Evolutionary conservation across 2,797 vertebrate genomes (phyloP), one percentile per base, ranked within the genome.

Genomic region (Sebastes trivittatus): DNA sequence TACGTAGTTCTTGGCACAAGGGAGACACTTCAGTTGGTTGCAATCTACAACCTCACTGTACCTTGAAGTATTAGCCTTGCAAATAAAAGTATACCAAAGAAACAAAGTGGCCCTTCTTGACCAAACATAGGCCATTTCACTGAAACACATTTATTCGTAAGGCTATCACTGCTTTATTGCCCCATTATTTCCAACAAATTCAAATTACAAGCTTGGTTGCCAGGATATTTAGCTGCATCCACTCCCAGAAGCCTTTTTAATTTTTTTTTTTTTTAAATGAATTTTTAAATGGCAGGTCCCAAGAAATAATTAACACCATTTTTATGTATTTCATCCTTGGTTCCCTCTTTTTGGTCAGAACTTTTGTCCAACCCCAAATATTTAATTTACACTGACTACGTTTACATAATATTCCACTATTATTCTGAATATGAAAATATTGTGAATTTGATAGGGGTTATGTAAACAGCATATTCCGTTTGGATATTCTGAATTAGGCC

Each of bases 361-460:
- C 7, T 34, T 52, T 30, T 49, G 11, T 52, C 18, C 49, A 27
- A 42, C 32, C 49, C 16, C 20, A 52, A 52, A n/a, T 14, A 46
- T 46, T 46, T 0, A 0, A 46, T 46, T 46, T 46, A 46, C 42
- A 18, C 42, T 46, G 42, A 46, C 42, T 46, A 18, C 7, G 7
- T 46, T 46, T 46, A 46, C 42, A 46, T 18, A 18, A 46, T 46
- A 7, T 18, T 46, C 42, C 42, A 46, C 42, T 46, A 46, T 46
- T 46, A 46, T 46, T 46, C 16, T 7, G 42, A 18, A 46, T 7
- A 46, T 46, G 6, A 46, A 18, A 18, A 46, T 46, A 46, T 18
- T 46, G 42, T 46, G 42, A 18, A 46, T 46, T 18, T 0, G 6
- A 46, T 46, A 46, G 0, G 42, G 42, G 16, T 46, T 0, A 46